Evolutionary conservation across 2,888 invertebrate genomes (phyloP), one percentile per base, ranked within the genome.

Genomic region (Falcaria lacertinaria): DNA sequence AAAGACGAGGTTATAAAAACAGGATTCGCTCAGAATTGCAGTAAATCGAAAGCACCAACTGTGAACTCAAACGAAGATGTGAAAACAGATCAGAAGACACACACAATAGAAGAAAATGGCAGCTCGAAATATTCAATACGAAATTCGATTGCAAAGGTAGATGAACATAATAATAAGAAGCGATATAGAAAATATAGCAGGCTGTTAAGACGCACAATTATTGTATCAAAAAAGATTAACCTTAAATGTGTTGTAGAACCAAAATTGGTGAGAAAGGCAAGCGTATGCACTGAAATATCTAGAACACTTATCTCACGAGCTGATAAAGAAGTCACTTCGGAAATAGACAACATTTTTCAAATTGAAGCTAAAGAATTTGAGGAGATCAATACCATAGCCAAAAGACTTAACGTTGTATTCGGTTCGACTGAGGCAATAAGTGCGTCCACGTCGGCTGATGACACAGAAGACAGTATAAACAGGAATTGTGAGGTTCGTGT

Each of bases 111-210:
- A 19, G 19, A 19, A 19, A 19, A 19, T 19, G 5, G 5, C 3
- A 19, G 19, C 19, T 2, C 2, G 19, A 19, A 19, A 28, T 7
- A 11, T 28, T 7, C 11, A 28, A 11, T 11, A 28, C 11, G 11
- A 1, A 28, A 28, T 28, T 11, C 28, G 2, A 11, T 28, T 28
- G 2, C 28, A 11, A 28, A 28, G 28, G 11, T 28, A 28, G 28
- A 8, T 11, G 28, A 15, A 38, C n/a, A 40, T 28, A 28, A 39
- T 3, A 6, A 34, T 15, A 43, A 28, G 42, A 44, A 34, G 15
- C 28, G 34, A 39, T 41, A 45, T 19, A 46, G 25, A 28, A 46
- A 43, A 32, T 48, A 49, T 42, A 33, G 34, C 11, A 46, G 47
- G 34, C 36, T 45, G 19, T 35, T 49, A 28, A 48, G 41, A 39